These are phyloP conservation scores for Agrochola lychnidis DNA, from an alignment of 2,888 invertebrate genomes.

Conservation along the genomic window DNA sequence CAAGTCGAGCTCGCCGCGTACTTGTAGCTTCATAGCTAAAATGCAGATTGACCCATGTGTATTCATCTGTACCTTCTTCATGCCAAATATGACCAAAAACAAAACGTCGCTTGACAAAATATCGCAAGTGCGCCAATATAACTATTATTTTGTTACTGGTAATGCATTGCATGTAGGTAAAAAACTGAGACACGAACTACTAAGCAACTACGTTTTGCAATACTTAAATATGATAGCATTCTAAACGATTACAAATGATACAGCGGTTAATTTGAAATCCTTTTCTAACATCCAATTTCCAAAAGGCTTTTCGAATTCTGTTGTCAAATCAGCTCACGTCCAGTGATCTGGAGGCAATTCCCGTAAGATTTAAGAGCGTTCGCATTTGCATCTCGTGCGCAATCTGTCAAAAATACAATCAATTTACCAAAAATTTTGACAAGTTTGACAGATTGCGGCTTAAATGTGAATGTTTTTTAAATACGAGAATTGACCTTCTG, in stretches of 20 bases:
- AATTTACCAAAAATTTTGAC: too few relatives aligned
- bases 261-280: constrained; percentile 6
- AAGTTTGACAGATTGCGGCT: too few relatives aligned
- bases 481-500: too few relatives aligned
- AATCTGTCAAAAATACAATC: too few relatives aligned
- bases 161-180: not conserved
- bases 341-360: not conserved
- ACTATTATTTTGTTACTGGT: not conserved
- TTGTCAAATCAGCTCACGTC: not conserved
- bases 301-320: not conserved
- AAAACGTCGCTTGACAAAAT: not conserved
- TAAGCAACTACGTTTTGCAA: constrained; percentile 11
- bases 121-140: not conserved
- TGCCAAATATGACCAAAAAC: not conserved
- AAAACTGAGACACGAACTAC: not conserved
- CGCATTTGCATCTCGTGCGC: too few relatives aligned
- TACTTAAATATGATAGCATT: not conserved
- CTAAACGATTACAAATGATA: not conserved
- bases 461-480: too few relatives aligned
- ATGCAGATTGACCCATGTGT: not conserved
- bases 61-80: too few relatives aligned
- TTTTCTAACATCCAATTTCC: constrained; percentile 5
- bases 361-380: too few relatives aligned
- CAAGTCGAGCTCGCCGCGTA: too few relatives aligned
- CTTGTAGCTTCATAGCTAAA: too few relatives aligned